Evolutionary conservation across 2,113 vertebrate species (phyloP), one percentile per base, ranked within the genome.

Genomic region (Elgaria multicarinata): DNA sequence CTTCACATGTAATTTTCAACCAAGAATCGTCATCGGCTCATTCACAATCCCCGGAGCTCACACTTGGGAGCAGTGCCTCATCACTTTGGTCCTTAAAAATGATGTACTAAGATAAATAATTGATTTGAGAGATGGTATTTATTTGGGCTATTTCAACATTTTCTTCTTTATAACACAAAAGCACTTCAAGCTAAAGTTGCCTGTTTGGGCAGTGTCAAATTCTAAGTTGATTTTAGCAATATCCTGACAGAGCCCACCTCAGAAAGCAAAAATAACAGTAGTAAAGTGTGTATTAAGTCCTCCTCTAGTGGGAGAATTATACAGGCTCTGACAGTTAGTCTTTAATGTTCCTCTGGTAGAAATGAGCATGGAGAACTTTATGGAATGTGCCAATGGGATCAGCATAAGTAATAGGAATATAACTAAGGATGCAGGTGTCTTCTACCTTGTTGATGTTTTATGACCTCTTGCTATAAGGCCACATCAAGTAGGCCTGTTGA

Each of bases 261-360:
- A 80, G 46, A 39, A 74, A 87, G 42, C 42, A 44, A 87, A 46
- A 78, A 64, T 31, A 67, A 77, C n/a, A 39, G 72, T 22, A 76
- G 4, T 77, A 36, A 86, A 75, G 53, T 75, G 53, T 58, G 80
- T 74, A 76, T 86, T 62, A 87, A 77, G 39, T 62, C 28, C 74
- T 77, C 31, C 42, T 78, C 31, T 33, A 69, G 83, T 84, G 66
- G 74, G 36, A 67, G 74, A 87, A 78, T 78, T 87, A 83, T 39
- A n/a, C 75, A 87, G 85, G 20, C 42, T 66, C 18, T 78, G 62
- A 77, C 75, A 67, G 62, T 13, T 83, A 28, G 18, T 86, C 72
- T 87, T 83, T 77, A 77, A 87, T 77, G 36, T 83, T 66, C 39
- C 39, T 33, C 26, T 83, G 81, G 64, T 67, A 44, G 39, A 67